These are phyloP conservation scores for Diaprepes abbreviatus DNA, from an alignment of 2,888 invertebrate genomes.

Conservation along the genomic window DNA sequence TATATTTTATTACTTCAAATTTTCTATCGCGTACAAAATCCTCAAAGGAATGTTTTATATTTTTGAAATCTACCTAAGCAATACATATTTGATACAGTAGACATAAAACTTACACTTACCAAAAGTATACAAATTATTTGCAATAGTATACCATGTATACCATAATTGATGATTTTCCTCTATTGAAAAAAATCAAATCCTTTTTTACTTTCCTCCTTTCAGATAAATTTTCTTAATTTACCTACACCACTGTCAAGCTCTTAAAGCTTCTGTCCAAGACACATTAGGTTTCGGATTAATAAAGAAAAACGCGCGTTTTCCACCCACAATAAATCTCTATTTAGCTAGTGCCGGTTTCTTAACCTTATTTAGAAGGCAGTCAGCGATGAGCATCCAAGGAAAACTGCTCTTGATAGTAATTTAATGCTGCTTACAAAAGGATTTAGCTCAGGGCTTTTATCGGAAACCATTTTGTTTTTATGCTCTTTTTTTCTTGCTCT, in stretches of 20 bases:
- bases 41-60: too few species aligned
- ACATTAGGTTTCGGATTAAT: conserved; percentile 36
- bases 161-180: too few species aligned
- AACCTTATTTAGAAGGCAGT: conserved; percentile 28
- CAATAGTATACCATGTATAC: too few species aligned
- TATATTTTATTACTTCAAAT: too few species aligned
- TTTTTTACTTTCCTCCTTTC: not conserved
- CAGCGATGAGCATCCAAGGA: conserved; percentile 17
- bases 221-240: not conserved
- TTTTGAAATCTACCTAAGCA: too few species aligned
- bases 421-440: conserved; percentile 31
- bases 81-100: too few species aligned
- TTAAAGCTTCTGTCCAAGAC: conserved; percentile 19
- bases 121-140: too few species aligned
- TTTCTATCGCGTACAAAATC: too few species aligned
- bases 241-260: conserved; percentile 4
- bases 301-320: conserved; percentile 34
- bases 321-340: conserved; percentile 31
- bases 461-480: conserved; percentile 23
- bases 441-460: conserved; percentile 25
- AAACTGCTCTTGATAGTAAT: conserved; percentile 33
- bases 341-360: conserved; percentile 35
- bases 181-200: too few species aligned
- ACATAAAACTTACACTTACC: too few species aligned
- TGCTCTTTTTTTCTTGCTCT: not conserved